phyloP scores from a whole-genome alignment of 2,797 vertebrate genomes.

The Pogonophryne albipinna region DNA sequence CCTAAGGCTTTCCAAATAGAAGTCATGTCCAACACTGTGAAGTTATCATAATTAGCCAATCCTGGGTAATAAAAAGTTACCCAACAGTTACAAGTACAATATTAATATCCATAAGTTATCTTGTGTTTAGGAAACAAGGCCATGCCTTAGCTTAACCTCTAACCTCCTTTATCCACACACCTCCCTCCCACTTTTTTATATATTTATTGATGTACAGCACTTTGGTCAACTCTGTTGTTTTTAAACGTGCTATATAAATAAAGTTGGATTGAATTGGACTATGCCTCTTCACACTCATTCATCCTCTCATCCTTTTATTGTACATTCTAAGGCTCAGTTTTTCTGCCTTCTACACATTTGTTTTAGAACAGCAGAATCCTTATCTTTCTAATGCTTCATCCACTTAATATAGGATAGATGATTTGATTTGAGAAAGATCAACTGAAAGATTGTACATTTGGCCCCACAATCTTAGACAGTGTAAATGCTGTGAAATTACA shows the following conservation, averaged over 20 bases:
- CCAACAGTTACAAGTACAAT: background rate
- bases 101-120: background rate
- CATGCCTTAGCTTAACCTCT: background rate
- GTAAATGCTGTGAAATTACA: background rate
- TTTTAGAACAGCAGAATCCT: background rate
- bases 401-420: background rate
- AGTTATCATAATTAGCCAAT: background rate
- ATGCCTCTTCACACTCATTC: no score
- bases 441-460: background rate
- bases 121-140: background rate
- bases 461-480: background rate
- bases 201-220: no score
- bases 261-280: no score
- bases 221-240: no score
- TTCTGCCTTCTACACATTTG: background rate
- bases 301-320: no score
- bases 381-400: background rate
- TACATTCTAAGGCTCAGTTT: background rate
- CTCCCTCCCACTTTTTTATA: no score
- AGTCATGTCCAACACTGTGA: background rate
- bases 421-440: constrained; percentile 1
- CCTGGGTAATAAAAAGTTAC: background rate
- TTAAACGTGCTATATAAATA: no score
- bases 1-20: background rate
- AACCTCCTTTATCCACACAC: background rate